Evolutionary conservation across 2,113 vertebrate species (phyloP), one percentile per base, ranked within the genome.

Genomic region (Gobio gobio): DNA sequence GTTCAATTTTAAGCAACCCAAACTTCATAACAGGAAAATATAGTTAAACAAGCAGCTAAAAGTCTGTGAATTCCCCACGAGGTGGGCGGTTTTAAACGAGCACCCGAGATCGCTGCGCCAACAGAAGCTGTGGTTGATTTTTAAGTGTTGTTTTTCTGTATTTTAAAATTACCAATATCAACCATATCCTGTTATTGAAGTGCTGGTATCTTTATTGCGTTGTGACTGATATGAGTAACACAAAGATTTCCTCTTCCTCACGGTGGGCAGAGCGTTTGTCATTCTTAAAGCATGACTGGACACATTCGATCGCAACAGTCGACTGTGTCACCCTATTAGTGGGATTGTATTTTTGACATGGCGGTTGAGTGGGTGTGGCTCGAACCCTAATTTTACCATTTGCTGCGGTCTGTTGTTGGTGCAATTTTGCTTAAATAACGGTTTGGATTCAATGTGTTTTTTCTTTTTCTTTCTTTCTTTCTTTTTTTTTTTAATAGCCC

Each of bases 111-210:
- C 6, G 54, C 54, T 56, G 83, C 89, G 89, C 90, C 89, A 93
- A 93, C 91, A 93, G 93, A 93, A 94, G 93, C 91, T 84, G 88
- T 6, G 88, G 89, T 91, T 91, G 90, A 87, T 83, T 93, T 47
- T 92, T 94, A 89, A 92, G 87, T 83, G 86, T 90, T 94, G 94
- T 94, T 94, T 95, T 94, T 92, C 92, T 89, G 89, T 91, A 88
- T 92, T 94, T 91, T 83, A 87, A 89, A 92, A 92, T 91, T 88
- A 93, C 90, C 93, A 93, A 91, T 84, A 89, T 88, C 92, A 90
- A 92, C 91, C 93, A 92, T 94, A 94, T 95, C 95, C 94, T 95
- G 94, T 95, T 95, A 92, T 94, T 93, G 89, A 93, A 92, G 89
- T 68, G 63, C 59, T 91, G 89, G 89, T 92, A 91, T 92, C 92